A percentile compares a stretch with the other conserved stretches of the same genome.
These are phyloP conservation scores for Zygaena filipendulae DNA, from an alignment of 2,888 invertebrate genomes.

Conservation along the genomic window DNA sequence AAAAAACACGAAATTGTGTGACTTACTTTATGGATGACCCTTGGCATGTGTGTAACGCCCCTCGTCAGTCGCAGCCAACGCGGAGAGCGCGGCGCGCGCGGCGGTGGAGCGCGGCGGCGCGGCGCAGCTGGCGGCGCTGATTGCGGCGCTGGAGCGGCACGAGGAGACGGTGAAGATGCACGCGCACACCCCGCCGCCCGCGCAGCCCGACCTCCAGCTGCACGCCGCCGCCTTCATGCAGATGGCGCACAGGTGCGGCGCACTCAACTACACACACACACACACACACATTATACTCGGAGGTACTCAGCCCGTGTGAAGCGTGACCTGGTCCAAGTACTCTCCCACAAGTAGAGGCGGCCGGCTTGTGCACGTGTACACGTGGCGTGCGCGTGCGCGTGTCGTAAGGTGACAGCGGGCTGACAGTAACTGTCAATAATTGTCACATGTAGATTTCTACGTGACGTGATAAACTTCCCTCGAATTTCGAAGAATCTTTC, in stretches of 20 bases:
- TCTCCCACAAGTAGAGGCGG: no score
- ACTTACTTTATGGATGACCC: no score
- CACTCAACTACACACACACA: background rate
- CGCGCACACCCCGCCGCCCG: slow-evolving; percentile 20
- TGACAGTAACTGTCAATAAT: no score
- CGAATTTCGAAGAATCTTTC: no score
- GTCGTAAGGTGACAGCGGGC: no score
- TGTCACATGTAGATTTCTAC: no score
- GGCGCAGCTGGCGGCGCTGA: slow-evolving; percentile 26
- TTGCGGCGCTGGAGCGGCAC: slow-evolving; percentile 40
- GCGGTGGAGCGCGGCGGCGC: slow-evolving; percentile 48
- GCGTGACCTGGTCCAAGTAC: no score
- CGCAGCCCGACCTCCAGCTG: slow-evolving; percentile 25
- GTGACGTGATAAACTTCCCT: no score
- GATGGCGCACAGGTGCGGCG: slow-evolving; percentile 34
- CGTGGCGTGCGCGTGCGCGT: no score
- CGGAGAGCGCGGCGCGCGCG: slow-evolving; percentile 43
- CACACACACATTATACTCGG: background rate
- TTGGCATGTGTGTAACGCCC: background rate
- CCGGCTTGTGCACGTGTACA: no score
- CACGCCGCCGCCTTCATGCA: slow-evolving; percentile 28
- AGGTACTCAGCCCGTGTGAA: background rate
- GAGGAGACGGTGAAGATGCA: slow-evolving; percentile 33
- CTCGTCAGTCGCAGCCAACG: slow-evolving; percentile 37
- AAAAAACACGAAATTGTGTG: no score